Evolutionary conservation across 2,113 vertebrate species (phyloP), one percentile per base, ranked within the genome.

Genomic region (Pomatorhinus ruficollis): DNA sequence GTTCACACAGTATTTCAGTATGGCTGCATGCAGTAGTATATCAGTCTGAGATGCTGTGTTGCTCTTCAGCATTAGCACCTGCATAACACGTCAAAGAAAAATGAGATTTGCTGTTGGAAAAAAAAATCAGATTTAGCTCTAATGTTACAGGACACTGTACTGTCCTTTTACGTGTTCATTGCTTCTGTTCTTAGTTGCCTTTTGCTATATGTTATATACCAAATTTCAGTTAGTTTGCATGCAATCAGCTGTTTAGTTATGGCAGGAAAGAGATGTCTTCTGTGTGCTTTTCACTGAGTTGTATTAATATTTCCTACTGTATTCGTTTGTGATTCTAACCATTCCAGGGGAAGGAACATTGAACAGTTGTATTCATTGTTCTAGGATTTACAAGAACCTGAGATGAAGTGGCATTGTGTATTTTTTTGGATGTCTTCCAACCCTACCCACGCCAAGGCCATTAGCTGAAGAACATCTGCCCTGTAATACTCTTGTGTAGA

Each of bases 211-310:
- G 24, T 82, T 92, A 68, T 61, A 53, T 85, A 87, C 93, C 93
- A 91, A 97, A 97, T 72, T 93, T 90, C 95, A 96, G 3, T 91
- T 96, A 90, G 63, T 91, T 96, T 91, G 92, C 96, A 97, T 97
- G 96, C 97, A 95, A 61, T 94, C 70, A 84, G 86, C 90, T 90
- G 68, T 90, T 94, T 22, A 66, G 33, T 84, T 94, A 87, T 18
- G 87, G 87, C 89, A 97, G 88, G 93, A 93, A 85, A 95, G 91
- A 96, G 91, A 97, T 83, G 79, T 92, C 72, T 91, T 63, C 86
- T 64, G 69, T 97, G 97, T 97, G 97, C 97, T 97, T 97, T 97
- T 97, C 84, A 83, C 78, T 33, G 81, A 94, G 69, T 83, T 91
- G 28, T 84, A 45, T 92, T 91, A 75, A 17, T 92, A 93, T 84